A percentile compares a stretch with the other conserved stretches of the same genome.
These are phyloP conservation scores for Heliothis virescens DNA, from an alignment of 1,140 invertebrate genomes.

Conservation along the genomic window DNA sequence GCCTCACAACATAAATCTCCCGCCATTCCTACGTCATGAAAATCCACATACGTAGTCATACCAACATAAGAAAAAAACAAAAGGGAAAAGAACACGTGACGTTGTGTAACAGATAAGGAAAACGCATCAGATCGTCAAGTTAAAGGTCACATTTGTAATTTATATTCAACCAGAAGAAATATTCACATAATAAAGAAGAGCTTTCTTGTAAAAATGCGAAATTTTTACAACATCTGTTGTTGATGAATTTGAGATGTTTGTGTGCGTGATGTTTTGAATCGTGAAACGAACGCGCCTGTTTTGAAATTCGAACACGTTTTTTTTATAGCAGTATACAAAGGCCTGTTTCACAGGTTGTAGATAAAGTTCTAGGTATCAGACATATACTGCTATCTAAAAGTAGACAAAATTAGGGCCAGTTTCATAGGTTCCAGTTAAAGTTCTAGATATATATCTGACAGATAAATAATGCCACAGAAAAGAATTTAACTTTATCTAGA, in stretches of 20 bases:
- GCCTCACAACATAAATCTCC: background rate
- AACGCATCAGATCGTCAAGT: constrained; percentile 2
- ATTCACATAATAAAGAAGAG: constrained; percentile 26
- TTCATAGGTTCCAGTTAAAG: too few relatives aligned
- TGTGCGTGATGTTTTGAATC: constrained; percentile 4
- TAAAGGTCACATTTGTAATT: constrained; percentile 38
- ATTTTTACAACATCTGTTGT: constrained; percentile 31
- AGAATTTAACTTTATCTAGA: too few relatives aligned
- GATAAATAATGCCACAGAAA: too few relatives aligned
- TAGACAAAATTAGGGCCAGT: too few relatives aligned
- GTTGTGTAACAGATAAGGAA: constrained; percentile 20
- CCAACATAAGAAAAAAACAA: constrained; percentile 1
- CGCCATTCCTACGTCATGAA: background rate
- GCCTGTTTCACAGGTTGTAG: background rate
- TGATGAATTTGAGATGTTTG: constrained; percentile 12
- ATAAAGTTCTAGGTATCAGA: too few relatives aligned
- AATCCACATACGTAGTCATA: background rate
- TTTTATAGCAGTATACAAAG: background rate
- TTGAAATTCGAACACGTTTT: constrained; percentile 15
- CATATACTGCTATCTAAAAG: too few relatives aligned
- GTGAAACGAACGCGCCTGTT: constrained; percentile 2
- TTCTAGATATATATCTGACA: too few relatives aligned
- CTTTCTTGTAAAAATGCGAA: background rate
- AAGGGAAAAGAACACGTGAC: background rate
- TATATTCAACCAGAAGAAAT: constrained; percentile 8